These are phyloP conservation scores for Premnoplex brunnescens DNA, from an alignment of 2,797 vertebrate genomes.

Conservation along the genomic window DNA sequence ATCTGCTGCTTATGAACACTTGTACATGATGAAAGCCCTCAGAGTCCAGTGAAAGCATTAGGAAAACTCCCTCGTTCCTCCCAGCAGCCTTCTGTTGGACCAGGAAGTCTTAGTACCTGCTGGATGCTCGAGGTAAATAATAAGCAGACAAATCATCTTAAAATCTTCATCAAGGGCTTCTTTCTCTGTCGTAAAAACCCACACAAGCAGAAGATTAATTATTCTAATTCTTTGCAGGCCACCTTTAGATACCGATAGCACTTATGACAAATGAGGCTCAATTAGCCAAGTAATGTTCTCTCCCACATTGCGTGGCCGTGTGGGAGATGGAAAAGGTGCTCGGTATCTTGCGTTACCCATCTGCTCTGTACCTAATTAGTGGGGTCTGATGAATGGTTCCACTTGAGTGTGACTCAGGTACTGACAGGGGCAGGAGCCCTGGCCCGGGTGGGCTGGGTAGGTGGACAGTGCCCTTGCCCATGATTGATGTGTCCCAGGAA, in stretches of 20 bases:
- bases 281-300: conserved; percentile 58
- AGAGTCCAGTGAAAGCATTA: background rate
- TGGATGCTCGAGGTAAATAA: conserved; percentile 36
- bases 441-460: background rate
- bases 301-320: conserved; percentile 19
- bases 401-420: background rate
- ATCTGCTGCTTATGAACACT: conserved; percentile 34
- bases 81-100: conserved; percentile 15
- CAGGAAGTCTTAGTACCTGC: conserved; percentile 13
- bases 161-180: conserved; percentile 21
- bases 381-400: conserved; percentile 22
- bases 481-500: background rate
- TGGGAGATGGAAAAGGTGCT: conserved; percentile 55
- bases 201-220: conserved; percentile 49
- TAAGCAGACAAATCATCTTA: conserved; percentile 39
- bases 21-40: background rate
- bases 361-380: conserved; percentile 53
- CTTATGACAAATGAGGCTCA: conserved; percentile 48
- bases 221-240: conserved; percentile 47
- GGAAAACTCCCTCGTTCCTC: conserved; percentile 43
- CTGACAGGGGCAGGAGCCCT: background rate
- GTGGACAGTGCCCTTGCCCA: background rate
- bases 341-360: conserved; percentile 15
- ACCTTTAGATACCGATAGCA: conserved; percentile 41
- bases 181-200: background rate